Evolutionary conservation across 2,797 vertebrate species (phyloP), one percentile per base, ranked within the genome.

Genomic region (Fringilla coelebs): DNA sequence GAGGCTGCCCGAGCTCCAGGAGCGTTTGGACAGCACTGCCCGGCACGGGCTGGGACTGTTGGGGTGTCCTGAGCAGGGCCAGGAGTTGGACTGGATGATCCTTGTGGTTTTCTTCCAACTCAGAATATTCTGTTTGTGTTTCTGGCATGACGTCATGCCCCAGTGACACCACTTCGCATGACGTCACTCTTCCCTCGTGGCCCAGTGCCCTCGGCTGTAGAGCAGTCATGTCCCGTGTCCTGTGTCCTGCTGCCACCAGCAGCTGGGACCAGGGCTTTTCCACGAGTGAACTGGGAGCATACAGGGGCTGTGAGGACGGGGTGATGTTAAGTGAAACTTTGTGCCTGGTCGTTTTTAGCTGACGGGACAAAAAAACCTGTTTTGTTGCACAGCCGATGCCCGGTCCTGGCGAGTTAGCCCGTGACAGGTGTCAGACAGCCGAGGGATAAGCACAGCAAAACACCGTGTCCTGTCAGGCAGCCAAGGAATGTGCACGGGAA

Each of bases 321-420:
- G 26, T 3, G 9, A 1, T 10, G 13, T 9, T 15, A 1, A 9
- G 15, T 7, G 31, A 32, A 16, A 22, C 24, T 46, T 11, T 21
- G 74, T 38, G 6, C 38, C 34, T 7, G 25, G 0, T 16, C 1
- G 4, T 0, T 66, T 74, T 41, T 45, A 24, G 60, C 55, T 40
- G 76, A 17, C 13, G 1, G 25, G 26, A 38, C 8, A 11, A 7
- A 18, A 29, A 32, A 18, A 2, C 4, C 25, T 5, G 40, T n/a
- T 62, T 0, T 11, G 79, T 0, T 24, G 22, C 3, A 0, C 17
- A 7, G 34, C 24, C 0, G 1, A 1, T 19, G 31, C 31, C 1
- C 0, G 8, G 32, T 55, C 2, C 1, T 8, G 10, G 4, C 0
- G 14, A n/a, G 19, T 17, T 17, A 7, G 18, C 41, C 29, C 0